These are phyloP conservation scores for Paratilapia polleni DNA, from an alignment of 2,113 vertebrate genomes.

Conservation along the genomic window DNA sequence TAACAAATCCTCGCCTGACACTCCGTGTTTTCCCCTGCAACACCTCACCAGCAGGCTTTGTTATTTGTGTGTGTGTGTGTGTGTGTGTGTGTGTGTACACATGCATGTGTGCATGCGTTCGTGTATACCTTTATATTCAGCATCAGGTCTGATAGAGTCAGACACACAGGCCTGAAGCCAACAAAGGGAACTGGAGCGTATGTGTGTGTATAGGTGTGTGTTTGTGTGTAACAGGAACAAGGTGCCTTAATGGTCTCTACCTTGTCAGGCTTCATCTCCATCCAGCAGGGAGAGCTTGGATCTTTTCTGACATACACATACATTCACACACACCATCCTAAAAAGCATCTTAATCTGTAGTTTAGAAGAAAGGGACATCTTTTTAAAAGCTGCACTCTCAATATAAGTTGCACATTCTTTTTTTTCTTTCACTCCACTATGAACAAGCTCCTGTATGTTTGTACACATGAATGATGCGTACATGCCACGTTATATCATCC, in stretches of 20 bases:
- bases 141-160: slow-evolving; percentile 46
- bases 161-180: slow-evolving; percentile 50
- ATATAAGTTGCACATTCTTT: too few species aligned
- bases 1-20: not conserved
- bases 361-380: too few species aligned
- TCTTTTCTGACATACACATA: too few species aligned
- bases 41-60: not conserved
- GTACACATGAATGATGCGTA: too few species aligned
- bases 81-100: too few species aligned
- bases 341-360: too few species aligned
- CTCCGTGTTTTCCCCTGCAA: slow-evolving; percentile 4
- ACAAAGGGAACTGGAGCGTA: slow-evolving; percentile 4
- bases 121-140: slow-evolving; percentile 1
- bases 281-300: not conserved
- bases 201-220: slow-evolving; percentile 1
- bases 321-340: too few species aligned
- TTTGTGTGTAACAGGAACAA: slow-evolving; percentile 20
- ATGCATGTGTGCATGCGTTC: too few species aligned
- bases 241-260: slow-evolving; percentile 46
- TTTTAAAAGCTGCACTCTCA: too few species aligned
- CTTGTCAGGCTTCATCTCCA: slow-evolving; percentile 58
- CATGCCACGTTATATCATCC: too few species aligned
- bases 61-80: not conserved
- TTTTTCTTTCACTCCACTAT: too few species aligned
- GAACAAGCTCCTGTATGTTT: too few species aligned